Conservation (phyloP, 2,888 invertebrate genomes). For the Agonopterix arenella region DNA sequence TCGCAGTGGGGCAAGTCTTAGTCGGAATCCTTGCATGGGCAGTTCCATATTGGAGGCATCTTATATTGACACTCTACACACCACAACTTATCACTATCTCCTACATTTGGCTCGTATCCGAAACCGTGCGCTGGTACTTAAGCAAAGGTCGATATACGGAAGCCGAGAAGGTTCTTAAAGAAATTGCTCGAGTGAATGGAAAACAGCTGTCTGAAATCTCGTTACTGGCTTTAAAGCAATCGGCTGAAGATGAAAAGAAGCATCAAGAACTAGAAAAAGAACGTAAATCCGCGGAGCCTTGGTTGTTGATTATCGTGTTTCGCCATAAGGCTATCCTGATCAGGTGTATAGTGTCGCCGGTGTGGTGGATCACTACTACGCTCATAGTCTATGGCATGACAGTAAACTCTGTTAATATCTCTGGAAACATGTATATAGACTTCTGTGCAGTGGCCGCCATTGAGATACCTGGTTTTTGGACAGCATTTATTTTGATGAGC, state of each 20-base stretch:
- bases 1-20: constrained; percentile 80
- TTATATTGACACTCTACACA: constrained; percentile 79
- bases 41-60: constrained; percentile 80
- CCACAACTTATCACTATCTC: constrained; percentile 80
- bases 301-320: constrained; percentile 46
- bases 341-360: constrained; percentile 44
- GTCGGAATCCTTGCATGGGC: constrained; percentile 82
- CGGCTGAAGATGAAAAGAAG: constrained; percentile 29
- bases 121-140: constrained; percentile 85
- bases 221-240: constrained; percentile 28
- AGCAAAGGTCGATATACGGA: constrained; percentile 80
- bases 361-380: constrained; percentile 81
- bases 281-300: constrained; percentile 57
- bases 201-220: constrained; percentile 41
- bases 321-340: constrained; percentile 36
- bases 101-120: constrained; percentile 80
- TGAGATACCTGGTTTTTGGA: constrained; percentile 82
- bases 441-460: constrained; percentile 77
- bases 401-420: constrained; percentile 80
- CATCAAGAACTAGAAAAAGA: constrained; percentile 18
- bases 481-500: constrained; percentile 76
- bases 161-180: constrained; percentile 78
- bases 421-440: constrained; percentile 80
- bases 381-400: constrained; percentile 82
- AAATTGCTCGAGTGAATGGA: constrained; percentile 78